Evolutionary conservation across 30 jellyfish, hydroid and myxozoan genomes (phyloP), one percentile per base, ranked within the genome.

Genomic region (Mastigias papua): DNA sequence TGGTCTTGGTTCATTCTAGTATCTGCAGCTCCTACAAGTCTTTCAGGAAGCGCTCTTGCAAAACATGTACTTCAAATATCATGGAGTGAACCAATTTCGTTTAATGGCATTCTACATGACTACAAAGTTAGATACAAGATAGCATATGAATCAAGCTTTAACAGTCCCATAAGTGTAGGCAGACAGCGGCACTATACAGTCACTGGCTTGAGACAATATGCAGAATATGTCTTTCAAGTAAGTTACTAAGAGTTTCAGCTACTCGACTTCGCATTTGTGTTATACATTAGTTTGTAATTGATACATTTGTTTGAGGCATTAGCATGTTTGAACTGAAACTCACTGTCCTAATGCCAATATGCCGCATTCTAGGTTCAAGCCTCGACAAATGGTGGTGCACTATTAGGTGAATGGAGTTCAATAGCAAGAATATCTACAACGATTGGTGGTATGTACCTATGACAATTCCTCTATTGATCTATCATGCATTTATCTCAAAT

Each of bases 31-130:
- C 97, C 97, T 0, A 7, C 69, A 27, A 31, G 29, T 11, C 67
- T 82, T 20, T 25, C 78, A 11, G 90, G 62, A 0, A 33, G 48
- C 8, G 76, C 84, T 3, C 70, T 35, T n/a, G 71, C 97, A 15
- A 26, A 86, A 26, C 72, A 80, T 1, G 29, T 48, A 20, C 61
- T 82, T 35, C 69, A 62, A n/a, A 27, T 80, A 22, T 48, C 80
- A 1, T 89, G 97, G 97, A 27, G 23, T 19, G 73, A 29, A 20
- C 97, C 97, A 51, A 32, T 84, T 19, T 50, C 80, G 0, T 22
- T 72, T 17, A 80, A 89, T 72, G 97, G 97, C 8, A 76, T 80
- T 71, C 79, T 89, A 50, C 89, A 83, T 67, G 73, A 21, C 42
- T 89, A 89, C 78, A 49, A 33, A 35, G 81, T 89, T 54, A 54